Base-by-base conservation (phyloP, 2,888 invertebrate species). In the Willowsia nigromaculata region DNA sequence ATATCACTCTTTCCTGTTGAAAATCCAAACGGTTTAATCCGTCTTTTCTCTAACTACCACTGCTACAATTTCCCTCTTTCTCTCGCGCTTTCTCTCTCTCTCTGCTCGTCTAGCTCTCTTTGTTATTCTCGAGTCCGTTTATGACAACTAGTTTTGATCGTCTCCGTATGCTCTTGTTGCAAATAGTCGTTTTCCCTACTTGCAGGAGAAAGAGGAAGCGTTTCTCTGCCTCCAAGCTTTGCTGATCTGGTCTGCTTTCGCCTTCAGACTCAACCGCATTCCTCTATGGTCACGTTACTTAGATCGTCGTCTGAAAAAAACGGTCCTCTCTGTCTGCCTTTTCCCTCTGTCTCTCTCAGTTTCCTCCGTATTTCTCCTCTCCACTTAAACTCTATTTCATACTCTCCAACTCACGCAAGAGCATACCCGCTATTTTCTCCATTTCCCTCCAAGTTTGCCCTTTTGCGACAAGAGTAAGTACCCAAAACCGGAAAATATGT, bases 21-120 rank as follows among this genome's bases (percentile, higher is more conserved):
- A 78, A 78, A 56, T 56, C 53, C 53, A 78, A 78, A 78, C 78
- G 18, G 78, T 78, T 78, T 78, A 78, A 78, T 78, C 74, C 74
- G 43, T 43, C 6, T 25, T 43, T 71, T 71, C 76, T 53, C 37
- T 43, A 53, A 53, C 53, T 62, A 56, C 56, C 62, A 25, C 62
- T 3, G 27, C 62, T 30, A 30, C 33, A 33, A 13, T 33, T 30
- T 62, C 22, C 11, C 25, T 7, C 65, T 68, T 13, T 37, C 43
- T 18, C 56, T 25, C 25, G 1, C 56, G 25, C 56, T 71, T 9
- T 47, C 4, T 47, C 43, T 7, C 18, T 65, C 18, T 15, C 7
- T 74, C 47, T 43, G 74, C 47, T 74, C 47, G 30, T 15, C 56
- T 78, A 15, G 11, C n/a, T n/a, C n/a, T 15, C 7, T 74, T 74